These are phyloP conservation scores for Pilophorus perplexus DNA, from an alignment of 2,888 invertebrate genomes.

Conservation along the genomic window DNA sequence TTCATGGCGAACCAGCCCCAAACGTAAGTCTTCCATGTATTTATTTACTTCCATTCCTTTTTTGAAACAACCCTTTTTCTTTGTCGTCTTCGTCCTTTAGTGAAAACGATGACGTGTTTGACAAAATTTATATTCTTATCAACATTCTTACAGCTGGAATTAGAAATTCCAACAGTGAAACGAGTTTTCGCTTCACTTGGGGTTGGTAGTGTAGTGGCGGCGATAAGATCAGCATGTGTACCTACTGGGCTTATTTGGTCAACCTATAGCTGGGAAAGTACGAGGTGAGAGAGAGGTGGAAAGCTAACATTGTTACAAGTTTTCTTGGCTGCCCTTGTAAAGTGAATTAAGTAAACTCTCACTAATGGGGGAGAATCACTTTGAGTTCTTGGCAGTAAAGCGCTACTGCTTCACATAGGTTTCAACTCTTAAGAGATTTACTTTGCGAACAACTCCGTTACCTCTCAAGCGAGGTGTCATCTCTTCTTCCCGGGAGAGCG, in stretches of 20 bases:
- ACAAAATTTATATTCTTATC: too few relatives aligned
- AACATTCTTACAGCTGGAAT: too few relatives aligned
- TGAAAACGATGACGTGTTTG: not conserved
- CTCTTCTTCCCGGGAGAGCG: not conserved
- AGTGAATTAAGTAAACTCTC: slow-evolving; percentile 27
- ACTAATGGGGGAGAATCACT: slow-evolving; percentile 24
- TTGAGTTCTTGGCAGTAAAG: slow-evolving; percentile 8
- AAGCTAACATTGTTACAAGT: slow-evolving; percentile 18
- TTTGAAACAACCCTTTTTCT: not conserved
- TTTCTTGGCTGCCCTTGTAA: slow-evolving; percentile 9
- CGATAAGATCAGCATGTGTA: too few relatives aligned
- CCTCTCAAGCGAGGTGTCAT: slow-evolving; percentile 10
- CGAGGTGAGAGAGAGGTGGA: too few relatives aligned
- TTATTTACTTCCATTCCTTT: slow-evolving; percentile 17
- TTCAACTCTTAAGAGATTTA: slow-evolving; percentile 6
- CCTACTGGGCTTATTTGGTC: too few relatives aligned
- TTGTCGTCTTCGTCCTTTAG: not conserved
- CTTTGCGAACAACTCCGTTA: slow-evolving; percentile 14
- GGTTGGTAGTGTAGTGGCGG: too few relatives aligned
- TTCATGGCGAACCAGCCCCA: slow-evolving; percentile 65
- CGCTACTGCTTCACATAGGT: slow-evolving; percentile 16
- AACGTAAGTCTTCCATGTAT: slow-evolving; percentile 56
- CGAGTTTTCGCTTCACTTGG: too few relatives aligned
- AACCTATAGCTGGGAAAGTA: too few relatives aligned
- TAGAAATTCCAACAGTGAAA: too few relatives aligned